Conservation (phyloP, 2,113 vertebrate genomes). For the Kobus ellipsiprymnus region DNA sequence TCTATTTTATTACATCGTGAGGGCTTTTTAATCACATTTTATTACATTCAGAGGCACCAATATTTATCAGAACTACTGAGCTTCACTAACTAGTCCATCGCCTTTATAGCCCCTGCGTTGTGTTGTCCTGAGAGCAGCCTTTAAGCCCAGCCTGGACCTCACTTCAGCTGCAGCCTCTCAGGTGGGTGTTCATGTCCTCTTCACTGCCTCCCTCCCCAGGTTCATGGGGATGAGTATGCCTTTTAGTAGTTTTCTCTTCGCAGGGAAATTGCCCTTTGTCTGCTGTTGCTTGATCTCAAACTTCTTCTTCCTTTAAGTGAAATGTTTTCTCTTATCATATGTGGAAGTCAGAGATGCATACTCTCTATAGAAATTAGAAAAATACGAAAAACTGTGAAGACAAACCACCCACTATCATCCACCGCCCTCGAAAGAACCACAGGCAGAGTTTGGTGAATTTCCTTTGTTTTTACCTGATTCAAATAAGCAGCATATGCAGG, state of each 20-base stretch:
- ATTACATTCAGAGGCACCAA: neutral
- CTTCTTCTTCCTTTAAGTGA: neutral
- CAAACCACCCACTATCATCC: neutral
- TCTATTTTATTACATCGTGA: neutral
- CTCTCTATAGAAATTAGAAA: slow-evolving; percentile 7
- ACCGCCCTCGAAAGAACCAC: neutral
- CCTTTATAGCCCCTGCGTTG: neutral
- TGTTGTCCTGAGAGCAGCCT: neutral
- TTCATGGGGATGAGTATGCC: neutral
- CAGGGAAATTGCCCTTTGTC: neutral
- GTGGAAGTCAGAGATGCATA: neutral
- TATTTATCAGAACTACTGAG: neutral
- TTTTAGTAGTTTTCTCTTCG: neutral
- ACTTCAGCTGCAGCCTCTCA: neutral
- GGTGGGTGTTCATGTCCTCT: neutral
- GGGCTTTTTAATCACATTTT: neutral
- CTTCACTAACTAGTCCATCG: neutral
- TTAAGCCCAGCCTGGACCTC: neutral
- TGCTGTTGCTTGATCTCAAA: slow-evolving; percentile 28
- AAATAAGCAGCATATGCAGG: neutral
- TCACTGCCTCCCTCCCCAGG: neutral
- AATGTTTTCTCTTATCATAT: neutral
- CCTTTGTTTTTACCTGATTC: neutral
- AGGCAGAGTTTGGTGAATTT: neutral
- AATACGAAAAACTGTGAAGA: neutral